Evolutionary conservation across 2,888 invertebrate species (phyloP), one percentile per base, ranked within the genome.

Genomic region (Hyles lineata): DNA sequence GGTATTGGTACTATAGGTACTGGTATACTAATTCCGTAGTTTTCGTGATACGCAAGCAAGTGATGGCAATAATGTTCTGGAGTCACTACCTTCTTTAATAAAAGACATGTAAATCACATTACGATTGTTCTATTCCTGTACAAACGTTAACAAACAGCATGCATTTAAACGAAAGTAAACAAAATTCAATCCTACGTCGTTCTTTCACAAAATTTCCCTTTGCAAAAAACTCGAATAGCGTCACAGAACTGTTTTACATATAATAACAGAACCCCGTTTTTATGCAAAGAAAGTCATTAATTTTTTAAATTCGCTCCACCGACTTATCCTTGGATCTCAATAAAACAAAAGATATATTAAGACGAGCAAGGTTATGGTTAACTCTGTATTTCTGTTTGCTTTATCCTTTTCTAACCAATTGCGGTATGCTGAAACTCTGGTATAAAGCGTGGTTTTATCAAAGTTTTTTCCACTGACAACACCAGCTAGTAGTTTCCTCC

Each of bases 391-490:
- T 70, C 55, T 74, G 7, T 61, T 73, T 11, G 70, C 74, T 55
- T 60, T 15, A 67, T 78, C 78, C 0, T 35, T 77, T 2, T 75
- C 77, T 7, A 91, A 86, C 90, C 90, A 92, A 1, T 82, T 77
- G 2, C 70, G 75, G 43, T 73, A 87, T 11, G 71, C 76, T 2
- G 85, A 82, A 0, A 85, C 79, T 0, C 85, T 75, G 0, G 85
- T 85, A 29, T 75, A 85, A 5, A 85, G 73, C 2, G 83, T 85
- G 0, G 91, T 89, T 75, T 76, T 85, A 60, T 90, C 90, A 29
- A 83, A 84, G 74, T 87, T 90, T 75, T 90, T 91, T 0, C 90
- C 91, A 35, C 90, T 87, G 0, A 91, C 92, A 0, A 93, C 73
- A 0, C 92, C 92, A 0, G 86, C 89, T 19, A 92, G 73, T 1